These are phyloP conservation scores for Sinelater perroti DNA, from an alignment of 2,888 invertebrate genomes.

Conservation along the genomic window DNA sequence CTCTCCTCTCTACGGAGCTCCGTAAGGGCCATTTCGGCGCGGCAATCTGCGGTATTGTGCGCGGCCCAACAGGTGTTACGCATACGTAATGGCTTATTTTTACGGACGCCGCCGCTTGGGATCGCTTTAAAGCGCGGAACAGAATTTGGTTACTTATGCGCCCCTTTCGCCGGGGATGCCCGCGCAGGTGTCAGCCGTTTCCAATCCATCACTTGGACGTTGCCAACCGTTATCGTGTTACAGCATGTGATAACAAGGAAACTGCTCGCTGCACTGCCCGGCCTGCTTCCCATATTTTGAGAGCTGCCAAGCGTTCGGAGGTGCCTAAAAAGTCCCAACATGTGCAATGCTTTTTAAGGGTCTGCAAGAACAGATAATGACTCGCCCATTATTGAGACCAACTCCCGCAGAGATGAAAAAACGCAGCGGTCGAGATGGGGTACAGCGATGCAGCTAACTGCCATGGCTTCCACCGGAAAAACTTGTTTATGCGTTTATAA, in stretches of 20 bases:
- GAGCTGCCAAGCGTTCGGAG: not conserved
- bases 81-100: conserved; percentile 26
- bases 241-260: no score
- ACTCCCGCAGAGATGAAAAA: conserved; percentile 6
- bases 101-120: conserved; percentile 14
- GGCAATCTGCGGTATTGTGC: conserved; percentile 22
- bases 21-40: conserved; percentile 6
- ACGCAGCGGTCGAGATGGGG: no score
- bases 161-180: not conserved
- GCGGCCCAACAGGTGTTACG: conserved; percentile 31
- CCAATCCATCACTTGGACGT: not conserved
- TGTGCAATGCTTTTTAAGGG: conserved; percentile 10
- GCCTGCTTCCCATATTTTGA: conserved; percentile 12
- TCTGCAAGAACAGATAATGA: conserved; percentile 13
- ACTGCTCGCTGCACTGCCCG: no score
- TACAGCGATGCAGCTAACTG: no score
- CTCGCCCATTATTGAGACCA: not conserved
- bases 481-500: no score
- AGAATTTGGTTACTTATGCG: conserved; percentile 13
- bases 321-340: conserved; percentile 4
- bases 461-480: no score
- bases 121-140: conserved; percentile 13
- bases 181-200: conserved; percentile 10
- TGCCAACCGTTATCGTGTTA: conserved; percentile 2
- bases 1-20: conserved; percentile 11